phyloP scores from a whole-genome alignment of 2,888 invertebrate species.

The Acholoe squamosa region DNA sequence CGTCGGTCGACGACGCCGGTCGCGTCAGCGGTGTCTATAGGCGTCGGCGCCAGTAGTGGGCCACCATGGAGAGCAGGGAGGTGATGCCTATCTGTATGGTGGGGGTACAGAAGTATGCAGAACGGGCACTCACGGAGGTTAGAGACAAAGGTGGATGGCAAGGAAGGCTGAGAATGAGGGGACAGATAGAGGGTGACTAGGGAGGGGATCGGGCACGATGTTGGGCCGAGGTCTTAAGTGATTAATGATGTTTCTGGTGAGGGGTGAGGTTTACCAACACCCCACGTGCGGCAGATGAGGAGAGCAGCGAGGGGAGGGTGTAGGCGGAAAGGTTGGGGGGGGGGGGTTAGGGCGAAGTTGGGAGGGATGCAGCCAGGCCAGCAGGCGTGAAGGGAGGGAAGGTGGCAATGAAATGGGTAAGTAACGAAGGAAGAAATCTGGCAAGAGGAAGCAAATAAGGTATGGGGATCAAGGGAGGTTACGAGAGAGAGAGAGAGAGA shows the following conservation, averaged over 20 bases:
- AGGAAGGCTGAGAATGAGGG: background rate
- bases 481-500: background rate
- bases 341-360: background rate
- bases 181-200: background rate
- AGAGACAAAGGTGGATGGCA: background rate
- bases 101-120: background rate
- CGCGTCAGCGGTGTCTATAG: conserved; percentile 3
- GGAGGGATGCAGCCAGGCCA: background rate
- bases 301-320: background rate
- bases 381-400: background rate
- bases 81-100: conserved; percentile 35
- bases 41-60: background rate
- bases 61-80: background rate
- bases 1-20: background rate
- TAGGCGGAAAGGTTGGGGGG: background rate
- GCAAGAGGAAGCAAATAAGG: no score
- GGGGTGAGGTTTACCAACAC: conserved; percentile 1
- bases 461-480: background rate
- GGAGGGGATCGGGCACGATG: background rate
- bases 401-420: background rate
- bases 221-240: background rate
- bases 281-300: background rate
- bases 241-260: background rate
- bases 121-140: background rate
- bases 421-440: no score